Percentiles rank a stretch among this genome's conserved stretches.
Evolutionary conservation across 1,140 invertebrate species (phyloP).

Genomic region (Teleogryllus occipitalis): DNA sequence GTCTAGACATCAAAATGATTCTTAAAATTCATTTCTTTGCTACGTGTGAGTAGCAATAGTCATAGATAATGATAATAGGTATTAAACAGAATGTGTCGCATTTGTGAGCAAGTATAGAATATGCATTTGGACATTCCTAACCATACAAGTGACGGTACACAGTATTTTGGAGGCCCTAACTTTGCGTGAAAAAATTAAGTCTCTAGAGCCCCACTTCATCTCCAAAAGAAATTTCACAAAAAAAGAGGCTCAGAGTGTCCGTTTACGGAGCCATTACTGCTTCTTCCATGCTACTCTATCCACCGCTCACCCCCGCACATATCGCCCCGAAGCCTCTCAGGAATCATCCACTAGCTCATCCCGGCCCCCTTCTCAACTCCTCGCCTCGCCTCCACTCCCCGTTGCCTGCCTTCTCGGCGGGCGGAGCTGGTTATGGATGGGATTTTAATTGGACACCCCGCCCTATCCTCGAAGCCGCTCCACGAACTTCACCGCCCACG

Average conservation of each 20-base stretch:
- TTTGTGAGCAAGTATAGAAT: no score
- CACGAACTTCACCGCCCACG: not conserved
- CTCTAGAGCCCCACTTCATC: not conserved
- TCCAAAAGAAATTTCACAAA: not conserved
- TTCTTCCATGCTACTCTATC: not conserved
- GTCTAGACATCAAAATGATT: no score
- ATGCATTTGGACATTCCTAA: not conserved
- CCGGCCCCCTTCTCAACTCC: not conserved
- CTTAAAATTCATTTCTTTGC: no score
- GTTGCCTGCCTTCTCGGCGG: not conserved
- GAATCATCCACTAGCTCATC: no score
- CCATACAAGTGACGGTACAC: not conserved
- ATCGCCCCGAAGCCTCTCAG: no score
- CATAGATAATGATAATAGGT: no score
- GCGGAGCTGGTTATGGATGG: not conserved
- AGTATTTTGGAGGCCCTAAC: not conserved
- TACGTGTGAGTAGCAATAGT: no score
- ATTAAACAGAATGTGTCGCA: no score
- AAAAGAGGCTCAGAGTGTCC: not conserved
- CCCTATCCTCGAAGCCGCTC: not conserved
- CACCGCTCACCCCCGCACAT: not conserved
- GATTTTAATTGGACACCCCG: not conserved
- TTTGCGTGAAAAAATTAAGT: not conserved
- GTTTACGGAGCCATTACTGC: not conserved
- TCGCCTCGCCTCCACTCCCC: not conserved